phyloP scores from a whole-genome alignment of 2,888 invertebrate genomes.

The Ferdinandea cuprea region DNA sequence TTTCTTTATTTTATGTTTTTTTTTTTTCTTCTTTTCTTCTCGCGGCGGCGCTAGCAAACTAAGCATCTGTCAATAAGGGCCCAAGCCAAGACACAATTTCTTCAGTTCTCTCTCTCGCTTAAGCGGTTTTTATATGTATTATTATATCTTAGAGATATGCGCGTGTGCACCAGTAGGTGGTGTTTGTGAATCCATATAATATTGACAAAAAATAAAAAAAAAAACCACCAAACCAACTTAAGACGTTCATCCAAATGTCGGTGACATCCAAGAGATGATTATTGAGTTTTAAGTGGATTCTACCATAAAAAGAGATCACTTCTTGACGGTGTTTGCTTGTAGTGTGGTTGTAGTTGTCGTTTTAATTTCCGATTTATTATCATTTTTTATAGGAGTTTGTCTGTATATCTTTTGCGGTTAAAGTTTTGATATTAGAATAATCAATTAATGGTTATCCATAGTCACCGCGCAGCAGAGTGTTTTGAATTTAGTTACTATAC shows the following conservation, averaged over 20 bases:
- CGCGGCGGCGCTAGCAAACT: constrained; percentile 52
- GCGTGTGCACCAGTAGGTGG: constrained; percentile 57
- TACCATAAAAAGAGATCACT: constrained; percentile 71
- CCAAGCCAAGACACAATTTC: constrained; percentile 37
- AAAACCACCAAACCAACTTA: constrained; percentile 14
- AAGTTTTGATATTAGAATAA: constrained; percentile 71
- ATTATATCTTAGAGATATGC: constrained; percentile 63
- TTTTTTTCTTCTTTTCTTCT: background rate
- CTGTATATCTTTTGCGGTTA: constrained; percentile 65
- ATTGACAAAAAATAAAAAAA: constrained; percentile 12
- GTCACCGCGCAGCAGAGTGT: constrained; percentile 27
- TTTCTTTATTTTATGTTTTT: constrained; percentile 26
- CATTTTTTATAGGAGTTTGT: constrained; percentile 51
- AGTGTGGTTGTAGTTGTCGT: constrained; percentile 70
- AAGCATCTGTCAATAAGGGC: constrained; percentile 59
- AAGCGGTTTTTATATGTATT: constrained; percentile 63
- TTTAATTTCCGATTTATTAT: constrained; percentile 74
- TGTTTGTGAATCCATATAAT: constrained; percentile 45
- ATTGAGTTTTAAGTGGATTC: constrained; percentile 75
- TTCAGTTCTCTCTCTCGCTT: constrained; percentile 61
- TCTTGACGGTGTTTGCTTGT: constrained; percentile 62
- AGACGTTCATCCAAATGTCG: constrained; percentile 32
- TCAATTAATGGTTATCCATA: constrained; percentile 61
- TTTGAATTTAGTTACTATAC: constrained; percentile 21
- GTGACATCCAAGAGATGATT: constrained; percentile 73